These are phyloP conservation scores for Blastobasis adustella DNA, from an alignment of 2,888 invertebrate species.

Conservation along the genomic window DNA sequence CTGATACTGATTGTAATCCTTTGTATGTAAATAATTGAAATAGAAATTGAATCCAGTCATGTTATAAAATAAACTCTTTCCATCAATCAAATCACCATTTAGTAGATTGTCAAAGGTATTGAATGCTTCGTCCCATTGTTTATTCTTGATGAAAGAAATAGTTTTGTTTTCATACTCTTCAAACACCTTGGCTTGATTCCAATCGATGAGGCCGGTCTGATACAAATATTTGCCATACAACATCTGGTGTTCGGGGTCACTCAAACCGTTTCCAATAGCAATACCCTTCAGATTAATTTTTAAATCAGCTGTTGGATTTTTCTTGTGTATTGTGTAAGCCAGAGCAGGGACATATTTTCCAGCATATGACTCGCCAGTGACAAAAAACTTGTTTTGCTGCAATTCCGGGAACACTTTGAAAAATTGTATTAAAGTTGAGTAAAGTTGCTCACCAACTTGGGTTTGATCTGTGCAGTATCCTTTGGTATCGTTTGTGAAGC, in stretches of 20 bases:
- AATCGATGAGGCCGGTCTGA: constrained; percentile 82
- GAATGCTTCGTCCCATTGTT: constrained; percentile 81
- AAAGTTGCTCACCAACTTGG: constrained; percentile 86
- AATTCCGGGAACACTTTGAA: constrained; percentile 88
- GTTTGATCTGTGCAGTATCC: constrained; percentile 88
- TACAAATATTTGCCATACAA: constrained; percentile 87
- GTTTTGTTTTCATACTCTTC: constrained; percentile 76
- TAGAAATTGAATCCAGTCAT: constrained; percentile 85
- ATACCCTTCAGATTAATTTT: constrained; percentile 83
- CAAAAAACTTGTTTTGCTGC: constrained; percentile 84
- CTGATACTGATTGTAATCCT: constrained; percentile 65
- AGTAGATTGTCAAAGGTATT: constrained; percentile 81
- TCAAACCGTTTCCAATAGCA: constrained; percentile 86
- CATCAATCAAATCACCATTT: constrained; percentile 78
- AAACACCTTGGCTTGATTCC: constrained; percentile 76
- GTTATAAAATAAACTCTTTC: constrained; percentile 79
- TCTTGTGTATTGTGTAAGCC: constrained; percentile 81
- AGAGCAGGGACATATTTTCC: constrained; percentile 87
- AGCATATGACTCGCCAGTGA: constrained; percentile 93
- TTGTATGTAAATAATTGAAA: constrained; percentile 81
- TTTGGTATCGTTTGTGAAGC: constrained; percentile 84
- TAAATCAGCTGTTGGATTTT: constrained; percentile 76
- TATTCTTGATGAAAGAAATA: constrained; percentile 74
- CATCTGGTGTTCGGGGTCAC: constrained; percentile 86
- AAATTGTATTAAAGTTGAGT: constrained; percentile 85